Base-by-base conservation (phyloP, 1,140 invertebrate species). In the Hycleus phaleratus region DNA sequence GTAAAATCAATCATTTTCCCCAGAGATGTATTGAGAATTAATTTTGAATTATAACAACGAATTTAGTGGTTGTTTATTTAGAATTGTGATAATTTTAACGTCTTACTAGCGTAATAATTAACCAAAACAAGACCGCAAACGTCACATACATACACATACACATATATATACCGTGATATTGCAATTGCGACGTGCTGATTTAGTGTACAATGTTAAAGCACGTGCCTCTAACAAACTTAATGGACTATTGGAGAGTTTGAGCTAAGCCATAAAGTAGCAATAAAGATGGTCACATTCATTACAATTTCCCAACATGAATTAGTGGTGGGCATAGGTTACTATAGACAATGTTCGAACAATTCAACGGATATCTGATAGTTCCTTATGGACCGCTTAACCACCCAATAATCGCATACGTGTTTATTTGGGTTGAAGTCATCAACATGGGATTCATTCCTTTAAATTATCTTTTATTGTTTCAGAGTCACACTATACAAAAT, bases 401-500 rank as follows among this genome's bases (percentile, higher is more conserved):
- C 56, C 56, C 56, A 55, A 53, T 58, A 59, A 61, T 62, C 51
- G 59, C 43, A 60, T 57, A 62, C 62, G 64, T 61, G 61, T 48
- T 56, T 53, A 46, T 46, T 46, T 45, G 51, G 49, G 46, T 56
- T 54, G n/a, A 32, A 51, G 60, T 62, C 50, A 46, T 46, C 49
- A 26, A 38, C 60, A 42, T 46, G 60, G 60, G 60, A 61, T 42
- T 48, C 50, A 61, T 61, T 61, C 51, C 46, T 58, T 42, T 61
- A 54, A 52, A 61, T 58, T 61, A 58, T 61, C 46, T 54, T 55
- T 71, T 69, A 66, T 64, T 62, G 51, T 77, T 79, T 59, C 79
- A 88, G 86, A 83, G 80, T 69, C 85, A 86, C 71, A 84, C 80
- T 48, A 85, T 90, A 60, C 77, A 81, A 58, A 81, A 84, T 66